Conservation (phyloP, 1,140 invertebrate species). For the Scaptodrosophila lebanonensis region DNA sequence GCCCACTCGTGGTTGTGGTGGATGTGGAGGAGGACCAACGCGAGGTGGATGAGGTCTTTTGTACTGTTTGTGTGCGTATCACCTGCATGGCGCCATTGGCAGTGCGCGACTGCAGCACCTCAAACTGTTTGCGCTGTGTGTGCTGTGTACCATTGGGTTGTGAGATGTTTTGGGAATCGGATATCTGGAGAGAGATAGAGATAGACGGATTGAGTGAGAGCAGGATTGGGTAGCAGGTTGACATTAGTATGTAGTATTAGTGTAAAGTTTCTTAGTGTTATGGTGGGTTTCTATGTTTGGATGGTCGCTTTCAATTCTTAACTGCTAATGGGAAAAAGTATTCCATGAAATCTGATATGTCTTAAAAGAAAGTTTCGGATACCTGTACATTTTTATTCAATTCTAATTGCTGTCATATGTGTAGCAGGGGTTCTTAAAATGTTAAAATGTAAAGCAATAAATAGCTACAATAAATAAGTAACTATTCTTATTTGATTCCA, state of each 20-base stretch:
- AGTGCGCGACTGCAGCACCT: conserved; percentile 78
- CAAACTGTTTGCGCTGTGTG: conserved; percentile 78
- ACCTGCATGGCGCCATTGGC: conserved; percentile 78
- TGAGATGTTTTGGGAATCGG: conserved; percentile 77
- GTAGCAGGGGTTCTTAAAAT: no score
- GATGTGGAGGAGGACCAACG: conserved; percentile 70
- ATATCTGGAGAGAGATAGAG: conserved; percentile 58
- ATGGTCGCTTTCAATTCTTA: no score
- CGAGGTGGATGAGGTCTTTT: conserved; percentile 78
- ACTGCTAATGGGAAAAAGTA: no score
- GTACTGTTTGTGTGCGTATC: conserved; percentile 78
- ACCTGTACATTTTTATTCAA: no score
- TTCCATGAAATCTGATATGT: no score
- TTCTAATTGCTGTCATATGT: no score
- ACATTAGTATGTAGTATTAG: conserved; percentile 9
- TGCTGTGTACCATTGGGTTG: conserved; percentile 77
- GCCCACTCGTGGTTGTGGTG: conserved; percentile 50
- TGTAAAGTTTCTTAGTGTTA: conserved; percentile 3
- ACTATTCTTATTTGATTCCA: no score
- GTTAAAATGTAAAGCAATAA: no score
- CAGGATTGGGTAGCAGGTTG: conserved; percentile 29
- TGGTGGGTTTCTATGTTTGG: no score
- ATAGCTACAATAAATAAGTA: no score
- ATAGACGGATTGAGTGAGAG: conserved; percentile 45
- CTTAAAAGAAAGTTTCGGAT: no score